Conservation (phyloP, 2,113 vertebrate species). For the Typhlomys cinereus region DNA sequence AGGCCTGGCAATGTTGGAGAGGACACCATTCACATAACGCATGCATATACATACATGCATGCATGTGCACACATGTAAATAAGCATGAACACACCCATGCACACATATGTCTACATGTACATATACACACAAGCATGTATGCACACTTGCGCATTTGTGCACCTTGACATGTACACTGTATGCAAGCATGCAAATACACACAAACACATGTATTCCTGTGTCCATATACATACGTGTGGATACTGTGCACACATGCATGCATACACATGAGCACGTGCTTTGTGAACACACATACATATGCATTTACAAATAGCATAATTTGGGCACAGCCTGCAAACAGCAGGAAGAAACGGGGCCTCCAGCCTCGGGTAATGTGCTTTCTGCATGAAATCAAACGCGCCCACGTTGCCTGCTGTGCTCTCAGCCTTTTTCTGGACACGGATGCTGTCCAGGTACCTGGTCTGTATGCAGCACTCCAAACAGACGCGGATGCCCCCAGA, state of each 20-base stretch:
- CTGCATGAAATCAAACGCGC: not conserved
- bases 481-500: not conserved
- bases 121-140: conserved; percentile 71
- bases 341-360: conserved; percentile 83
- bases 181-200: too few species aligned
- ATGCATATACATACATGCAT: too few species aligned
- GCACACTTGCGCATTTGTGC: too few species aligned
- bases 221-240: too few species aligned
- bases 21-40: too few species aligned
- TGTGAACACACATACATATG: too few species aligned
- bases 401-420: not conserved
- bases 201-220: too few species aligned
- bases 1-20: too few species aligned
- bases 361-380: conserved; percentile 72
- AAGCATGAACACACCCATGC: not conserved
- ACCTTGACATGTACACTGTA: too few species aligned
- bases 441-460: not conserved
- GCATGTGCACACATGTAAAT: conserved; percentile 83
- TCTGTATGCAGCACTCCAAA: not conserved
- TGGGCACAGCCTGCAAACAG: conserved; percentile 86
- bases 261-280: too few species aligned
- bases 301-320: conserved; percentile 85
- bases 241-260: too few species aligned
- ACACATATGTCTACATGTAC: not conserved
- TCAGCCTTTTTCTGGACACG: not conserved